phyloP scores from a whole-genome alignment of 2,797 vertebrate species.

The Poeciliopsis infans region DNA sequence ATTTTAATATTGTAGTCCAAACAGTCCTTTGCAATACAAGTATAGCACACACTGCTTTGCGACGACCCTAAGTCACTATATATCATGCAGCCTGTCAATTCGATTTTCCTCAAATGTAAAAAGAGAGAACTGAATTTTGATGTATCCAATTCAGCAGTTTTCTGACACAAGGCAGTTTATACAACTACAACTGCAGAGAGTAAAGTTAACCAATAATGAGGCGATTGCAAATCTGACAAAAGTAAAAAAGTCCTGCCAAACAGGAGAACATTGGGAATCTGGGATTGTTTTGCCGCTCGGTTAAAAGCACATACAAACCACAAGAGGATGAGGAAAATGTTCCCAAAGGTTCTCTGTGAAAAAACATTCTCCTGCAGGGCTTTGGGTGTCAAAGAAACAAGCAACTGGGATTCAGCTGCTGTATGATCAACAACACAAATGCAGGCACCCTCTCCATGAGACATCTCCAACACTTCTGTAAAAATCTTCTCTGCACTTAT shows the following conservation, averaged over 20 bases:
- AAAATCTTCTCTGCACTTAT: slow-evolving; percentile 39
- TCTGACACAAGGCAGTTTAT: background rate
- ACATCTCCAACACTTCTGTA: slow-evolving; percentile 49
- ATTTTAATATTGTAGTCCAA: background rate
- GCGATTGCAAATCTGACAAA: slow-evolving; percentile 2
- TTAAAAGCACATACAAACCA: slow-evolving; percentile 39
- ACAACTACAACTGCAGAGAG: background rate
- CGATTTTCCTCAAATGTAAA: background rate
- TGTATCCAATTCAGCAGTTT: background rate
- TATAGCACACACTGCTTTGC: background rate
- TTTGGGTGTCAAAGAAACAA: slow-evolving; percentile 79
- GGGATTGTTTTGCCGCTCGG: slow-evolving; percentile 57
- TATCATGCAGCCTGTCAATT: background rate
- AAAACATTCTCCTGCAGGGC: slow-evolving; percentile 75
- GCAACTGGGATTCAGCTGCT: slow-evolving; percentile 62
- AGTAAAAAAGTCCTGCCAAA: slow-evolving; percentile 30
- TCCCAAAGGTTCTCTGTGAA: slow-evolving; percentile 66
- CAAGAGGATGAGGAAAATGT: slow-evolving; percentile 30
- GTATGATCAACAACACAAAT: slow-evolving; percentile 56
- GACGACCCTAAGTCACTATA: background rate
- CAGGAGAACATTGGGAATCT: slow-evolving; percentile 29
- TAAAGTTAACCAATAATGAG: slow-evolving; percentile 2
- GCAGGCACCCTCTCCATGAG: slow-evolving; percentile 30
- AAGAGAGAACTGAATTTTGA: background rate
- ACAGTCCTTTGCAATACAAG: background rate